Evolutionary conservation across 2,888 invertebrate species (phyloP), one percentile per base, ranked within the genome.

Genomic region (Chouioia cunea): DNA sequence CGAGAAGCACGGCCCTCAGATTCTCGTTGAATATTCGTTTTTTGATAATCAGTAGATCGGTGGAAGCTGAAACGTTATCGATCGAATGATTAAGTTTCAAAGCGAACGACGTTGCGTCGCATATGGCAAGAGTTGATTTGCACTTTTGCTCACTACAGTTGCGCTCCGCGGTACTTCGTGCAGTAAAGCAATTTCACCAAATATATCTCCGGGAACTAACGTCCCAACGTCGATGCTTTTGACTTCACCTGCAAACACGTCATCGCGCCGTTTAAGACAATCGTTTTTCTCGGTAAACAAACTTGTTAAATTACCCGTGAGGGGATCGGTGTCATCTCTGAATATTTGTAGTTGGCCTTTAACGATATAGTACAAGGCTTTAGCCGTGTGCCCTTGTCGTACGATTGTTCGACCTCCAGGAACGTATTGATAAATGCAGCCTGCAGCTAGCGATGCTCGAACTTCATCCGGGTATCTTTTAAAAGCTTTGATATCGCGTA

Each of bases 181-280:
- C 63, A 92, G 80, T 48, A 92, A 81, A 0, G 91, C 90, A 15
- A 91, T 88, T 83, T 92, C 91, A 0, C 92, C 92, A 76, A 92
- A 91, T 87, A 89, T 89, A 65, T 89, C 89, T 0, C 91, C 92
- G 0, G 88, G 74, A 23, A 87, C 87, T 83, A 91, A 87, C 0
- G 79, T 80, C 4, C 89, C 89, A 10, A 89, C 83, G 16, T 89
- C 88, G 22, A 77, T 71, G 69, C 78, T 73, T 44, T 67, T 73
- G 4, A 76, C 54, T 23, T 83, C 82, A 3, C 79, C 82, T 82
- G 44, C 3, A 65, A 64, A 70, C 6, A 4, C 27, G 27, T 6
- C 3, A 27, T 27, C 3, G 3, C 6, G 3, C 27, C 27, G n/a
- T n/a, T n/a, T n/a, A n/a, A n/a, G n/a, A n/a, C n/a, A n/a, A n/a